Evolutionary conservation across 2,113 vertebrate genomes (phyloP).

Genomic region (Prochilodus magdalenae): DNA sequence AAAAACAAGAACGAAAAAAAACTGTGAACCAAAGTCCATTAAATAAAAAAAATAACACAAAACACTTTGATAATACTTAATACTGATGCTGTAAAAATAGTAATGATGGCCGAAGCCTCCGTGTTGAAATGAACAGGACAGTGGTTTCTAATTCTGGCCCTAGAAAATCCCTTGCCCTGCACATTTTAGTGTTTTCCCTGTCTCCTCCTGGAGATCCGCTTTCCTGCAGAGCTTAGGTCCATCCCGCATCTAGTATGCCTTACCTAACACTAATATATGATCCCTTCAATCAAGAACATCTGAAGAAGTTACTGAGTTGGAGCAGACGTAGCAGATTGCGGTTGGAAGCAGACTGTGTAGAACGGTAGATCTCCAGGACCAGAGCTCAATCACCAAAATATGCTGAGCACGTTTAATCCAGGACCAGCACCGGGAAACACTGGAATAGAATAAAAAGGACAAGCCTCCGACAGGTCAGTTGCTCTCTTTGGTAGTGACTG

Average conservation of each 20-base stretch:
- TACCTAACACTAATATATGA: too few relatives aligned
- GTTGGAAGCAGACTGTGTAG: too few relatives aligned
- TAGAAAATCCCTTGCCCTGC: background rate
- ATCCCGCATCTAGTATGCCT: too few relatives aligned
- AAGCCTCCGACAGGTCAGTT: constrained; percentile 79
- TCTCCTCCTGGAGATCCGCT: background rate
- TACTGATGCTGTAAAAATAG: constrained; percentile 43
- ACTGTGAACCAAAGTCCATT: constrained; percentile 8
- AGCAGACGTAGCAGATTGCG: background rate
- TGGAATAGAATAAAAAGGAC: background rate
- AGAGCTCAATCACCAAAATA: background rate
- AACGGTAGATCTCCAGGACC: too few relatives aligned
- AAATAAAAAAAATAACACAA: constrained; percentile 44
- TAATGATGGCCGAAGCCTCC: background rate
- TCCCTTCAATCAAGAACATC: background rate
- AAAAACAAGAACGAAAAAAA: background rate
- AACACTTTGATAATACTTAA: constrained; percentile 36
- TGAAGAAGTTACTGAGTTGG: background rate
- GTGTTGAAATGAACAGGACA: constrained; percentile 15
- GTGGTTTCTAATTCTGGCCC: background rate
- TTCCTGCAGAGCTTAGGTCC: too few relatives aligned
- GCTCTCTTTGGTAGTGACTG: constrained; percentile 99
- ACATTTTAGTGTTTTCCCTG: background rate
- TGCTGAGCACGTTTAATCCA: background rate
- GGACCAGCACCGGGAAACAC: background rate